Conservation (phyloP, 2,797 vertebrate genomes). For the Chaunax sp. region DNA sequence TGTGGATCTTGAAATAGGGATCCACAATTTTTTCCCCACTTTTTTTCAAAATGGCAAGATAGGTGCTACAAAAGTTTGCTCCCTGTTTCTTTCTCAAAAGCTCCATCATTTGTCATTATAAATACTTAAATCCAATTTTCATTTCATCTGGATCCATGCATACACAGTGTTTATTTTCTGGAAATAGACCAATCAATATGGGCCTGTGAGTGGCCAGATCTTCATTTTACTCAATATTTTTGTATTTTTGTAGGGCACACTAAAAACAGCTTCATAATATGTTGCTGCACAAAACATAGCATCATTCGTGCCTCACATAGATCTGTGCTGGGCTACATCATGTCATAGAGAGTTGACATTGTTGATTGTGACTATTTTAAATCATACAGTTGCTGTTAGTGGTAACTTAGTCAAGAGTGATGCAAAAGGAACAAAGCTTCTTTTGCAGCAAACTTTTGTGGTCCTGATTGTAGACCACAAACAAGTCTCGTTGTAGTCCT, state of each 20-base stretch:
- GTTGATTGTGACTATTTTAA: neutral
- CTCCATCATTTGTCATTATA: neutral
- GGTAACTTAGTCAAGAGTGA: too few species aligned
- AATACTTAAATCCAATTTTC: neutral
- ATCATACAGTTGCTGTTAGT: neutral
- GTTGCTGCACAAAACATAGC: neutral
- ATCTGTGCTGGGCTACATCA: neutral
- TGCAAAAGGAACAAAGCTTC: neutral
- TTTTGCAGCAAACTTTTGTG: conserved; percentile 4
- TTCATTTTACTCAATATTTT: neutral
- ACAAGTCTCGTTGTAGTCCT: neutral
- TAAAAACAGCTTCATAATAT: neutral
- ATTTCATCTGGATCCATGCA: neutral
- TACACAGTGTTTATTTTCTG: neutral
- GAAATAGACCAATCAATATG: neutral
- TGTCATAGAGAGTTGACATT: neutral
- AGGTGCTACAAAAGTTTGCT: too few species aligned
- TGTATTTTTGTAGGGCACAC: neutral
- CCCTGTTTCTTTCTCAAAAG: neutral
- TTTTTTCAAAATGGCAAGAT: too few species aligned
- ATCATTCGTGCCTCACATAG: neutral
- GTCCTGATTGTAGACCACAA: neutral
- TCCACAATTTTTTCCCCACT: too few species aligned
- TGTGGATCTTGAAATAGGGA: too few species aligned
- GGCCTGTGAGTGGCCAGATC: neutral